phyloP scores from a whole-genome alignment of 2,797 vertebrate species.

The Enoplosus armatus region DNA sequence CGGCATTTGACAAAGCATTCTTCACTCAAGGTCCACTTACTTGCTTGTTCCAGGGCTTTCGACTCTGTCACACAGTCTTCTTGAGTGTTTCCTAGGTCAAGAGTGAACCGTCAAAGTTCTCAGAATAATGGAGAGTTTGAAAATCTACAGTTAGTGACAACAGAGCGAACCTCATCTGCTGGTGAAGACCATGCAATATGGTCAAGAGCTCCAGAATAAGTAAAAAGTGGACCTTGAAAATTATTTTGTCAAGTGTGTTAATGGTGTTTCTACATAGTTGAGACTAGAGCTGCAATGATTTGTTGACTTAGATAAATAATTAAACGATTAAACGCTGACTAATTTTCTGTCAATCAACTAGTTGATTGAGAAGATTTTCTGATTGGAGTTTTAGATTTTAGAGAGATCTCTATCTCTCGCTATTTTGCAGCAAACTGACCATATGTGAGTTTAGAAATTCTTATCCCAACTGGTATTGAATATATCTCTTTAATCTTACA shows the following conservation, averaged over 20 bases:
- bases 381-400: not conserved
- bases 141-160: not conserved
- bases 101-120: not conserved
- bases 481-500: conserved; percentile 9
- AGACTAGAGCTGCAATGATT: not conserved
- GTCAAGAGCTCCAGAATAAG: not conserved
- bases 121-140: no score
- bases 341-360: no score
- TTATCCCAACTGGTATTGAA: conserved; percentile 4
- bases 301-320: no score
- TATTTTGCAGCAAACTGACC: not conserved
- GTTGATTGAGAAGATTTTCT: no score
- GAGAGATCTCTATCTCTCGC: not conserved
- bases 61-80: not conserved
- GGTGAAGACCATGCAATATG: not conserved
- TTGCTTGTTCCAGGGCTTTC: not conserved
- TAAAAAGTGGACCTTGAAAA: not conserved
- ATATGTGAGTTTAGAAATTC: not conserved
- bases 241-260: not conserved
- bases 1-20: not conserved
- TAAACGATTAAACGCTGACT: no score
- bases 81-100: not conserved
- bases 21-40: not conserved
- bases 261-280: not conserved
- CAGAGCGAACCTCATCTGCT: not conserved